A percentile compares a stretch with the other conserved stretches of the same genome.
These are phyloP conservation scores for Drosophila pectinifera DNA, from an alignment of 1,140 invertebrate species.

Conservation along the genomic window DNA sequence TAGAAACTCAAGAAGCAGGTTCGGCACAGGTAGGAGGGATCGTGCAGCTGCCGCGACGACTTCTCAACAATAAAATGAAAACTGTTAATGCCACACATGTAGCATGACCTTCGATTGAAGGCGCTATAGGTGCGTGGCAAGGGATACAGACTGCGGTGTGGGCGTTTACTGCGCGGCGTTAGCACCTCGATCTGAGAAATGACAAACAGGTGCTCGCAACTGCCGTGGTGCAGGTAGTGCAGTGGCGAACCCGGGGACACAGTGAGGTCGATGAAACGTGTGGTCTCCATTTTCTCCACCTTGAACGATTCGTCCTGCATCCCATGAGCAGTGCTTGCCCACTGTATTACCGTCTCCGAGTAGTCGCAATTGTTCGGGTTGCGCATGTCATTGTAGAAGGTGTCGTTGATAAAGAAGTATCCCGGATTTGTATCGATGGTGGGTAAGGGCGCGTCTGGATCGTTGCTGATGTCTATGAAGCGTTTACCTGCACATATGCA, in stretches of 20 bases:
- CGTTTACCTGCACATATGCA: slow-evolving; percentile 89
- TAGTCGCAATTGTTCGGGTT: slow-evolving; percentile 87
- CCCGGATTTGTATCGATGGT: slow-evolving; percentile 86
- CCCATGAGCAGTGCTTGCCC: slow-evolving; percentile 86
- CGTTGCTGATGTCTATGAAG: slow-evolving; percentile 88
- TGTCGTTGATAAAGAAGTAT: slow-evolving; percentile 92
- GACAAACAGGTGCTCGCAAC: slow-evolving; percentile 94
- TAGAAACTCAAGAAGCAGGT: slow-evolving; percentile 88
- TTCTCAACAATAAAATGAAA: slow-evolving; percentile 88
- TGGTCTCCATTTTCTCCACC: slow-evolving; percentile 87
- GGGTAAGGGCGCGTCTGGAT: slow-evolving; percentile 85
- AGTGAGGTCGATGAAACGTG: slow-evolving; percentile 88
- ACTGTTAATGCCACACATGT: slow-evolving; percentile 85
- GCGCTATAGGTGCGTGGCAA: slow-evolving; percentile 85
- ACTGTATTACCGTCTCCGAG: slow-evolving; percentile 88
- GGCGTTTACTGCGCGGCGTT: slow-evolving; percentile 42
- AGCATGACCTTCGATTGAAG: slow-evolving; percentile 85
- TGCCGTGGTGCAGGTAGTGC: slow-evolving; percentile 94
- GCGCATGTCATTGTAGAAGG: slow-evolving; percentile 92
- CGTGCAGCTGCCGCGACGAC: slow-evolving; percentile 87
- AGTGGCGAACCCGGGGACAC: slow-evolving; percentile 90
- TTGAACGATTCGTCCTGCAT: slow-evolving; percentile 86
- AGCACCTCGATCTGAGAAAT: slow-evolving; percentile 90
- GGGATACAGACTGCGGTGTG: slow-evolving; percentile 85
- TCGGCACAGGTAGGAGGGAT: slow-evolving; percentile 89